Evolutionary conservation across 2,113 vertebrate genomes (phyloP).

Genomic region (Oxygymnocypris stewartii): DNA sequence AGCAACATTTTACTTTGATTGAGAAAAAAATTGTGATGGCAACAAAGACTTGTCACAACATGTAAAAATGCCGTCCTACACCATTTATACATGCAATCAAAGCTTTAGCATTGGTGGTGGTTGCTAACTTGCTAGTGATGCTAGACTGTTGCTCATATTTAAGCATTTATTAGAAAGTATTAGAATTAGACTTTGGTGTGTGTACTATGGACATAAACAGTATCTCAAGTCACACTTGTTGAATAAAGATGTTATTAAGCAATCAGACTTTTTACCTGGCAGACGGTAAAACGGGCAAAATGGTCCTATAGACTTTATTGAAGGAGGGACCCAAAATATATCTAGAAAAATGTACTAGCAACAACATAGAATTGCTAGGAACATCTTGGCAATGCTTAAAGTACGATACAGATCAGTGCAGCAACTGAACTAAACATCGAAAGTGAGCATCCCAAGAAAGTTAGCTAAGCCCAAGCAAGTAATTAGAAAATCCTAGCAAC

Average conservation of each 20-base stretch:
- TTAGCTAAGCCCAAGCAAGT: not conserved
- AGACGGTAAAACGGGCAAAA: not conserved
- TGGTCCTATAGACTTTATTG: not conserved
- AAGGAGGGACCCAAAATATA: not conserved
- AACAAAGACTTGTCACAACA: constrained; percentile 75
- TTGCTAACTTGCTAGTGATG: not conserved
- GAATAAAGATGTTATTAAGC: not conserved
- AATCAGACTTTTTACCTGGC: not conserved
- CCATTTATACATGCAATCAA: constrained; percentile 33
- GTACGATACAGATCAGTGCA: not conserved
- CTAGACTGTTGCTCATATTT: not conserved
- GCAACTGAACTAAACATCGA: not conserved
- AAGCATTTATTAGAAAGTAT: not conserved
- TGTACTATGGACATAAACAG: not conserved
- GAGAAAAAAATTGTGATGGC: constrained; percentile 78
- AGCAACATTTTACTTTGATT: constrained; percentile 78
- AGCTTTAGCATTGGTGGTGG: not conserved
- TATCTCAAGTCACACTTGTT: not conserved
- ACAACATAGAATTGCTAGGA: not conserved
- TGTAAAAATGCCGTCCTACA: constrained; percentile 69
- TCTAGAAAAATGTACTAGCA: not conserved
- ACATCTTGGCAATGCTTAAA: no score
- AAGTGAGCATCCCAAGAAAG: not conserved
- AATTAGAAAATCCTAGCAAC: no score
- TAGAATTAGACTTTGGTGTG: not conserved